A percentile compares a stretch with the other conserved stretches of the same genome.
These are phyloP conservation scores for Polyploca ridens DNA, from an alignment of 2,888 invertebrate species.

Conservation along the genomic window DNA sequence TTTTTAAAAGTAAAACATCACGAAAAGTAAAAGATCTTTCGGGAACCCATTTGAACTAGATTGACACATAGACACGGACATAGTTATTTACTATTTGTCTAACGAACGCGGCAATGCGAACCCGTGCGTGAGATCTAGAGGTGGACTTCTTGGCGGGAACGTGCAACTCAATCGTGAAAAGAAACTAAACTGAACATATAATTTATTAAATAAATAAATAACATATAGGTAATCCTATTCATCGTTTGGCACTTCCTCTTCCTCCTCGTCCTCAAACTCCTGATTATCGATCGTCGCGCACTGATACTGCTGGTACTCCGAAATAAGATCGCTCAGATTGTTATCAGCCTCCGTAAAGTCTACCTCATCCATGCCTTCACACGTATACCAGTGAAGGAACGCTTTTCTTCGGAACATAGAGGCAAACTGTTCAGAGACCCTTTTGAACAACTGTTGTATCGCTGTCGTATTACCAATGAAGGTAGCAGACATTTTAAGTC, in stretches of 20 bases:
- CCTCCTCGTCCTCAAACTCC: conserved; percentile 86
- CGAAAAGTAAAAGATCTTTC: too few species aligned
- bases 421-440: conserved; percentile 92
- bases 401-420: conserved; percentile 98
- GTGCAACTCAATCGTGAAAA: not conserved
- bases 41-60: too few species aligned
- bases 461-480: conserved; percentile 94
- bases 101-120: too few species aligned
- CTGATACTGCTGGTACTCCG: conserved; percentile 97
- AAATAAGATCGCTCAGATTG: conserved; percentile 95
- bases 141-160: too few species aligned
- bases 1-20: too few species aligned
- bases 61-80: too few species aligned
- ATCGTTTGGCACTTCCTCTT: conserved; percentile 61
- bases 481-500: conserved; percentile 93
- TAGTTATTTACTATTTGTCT: too few species aligned
- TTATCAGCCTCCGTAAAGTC: conserved; percentile 98
- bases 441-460: conserved; percentile 93
- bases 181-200: not conserved
- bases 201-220: conserved; percentile 22
- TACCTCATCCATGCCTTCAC: conserved; percentile 98
- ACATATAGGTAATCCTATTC: conserved; percentile 24
- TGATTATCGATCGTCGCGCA: conserved; percentile 93
- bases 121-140: too few species aligned
- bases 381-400: conserved; percentile 98